Evolutionary conservation across 2,797 vertebrate species (phyloP), one percentile per base, ranked within the genome.

Genomic region (Enteromius treurensis): DNA sequence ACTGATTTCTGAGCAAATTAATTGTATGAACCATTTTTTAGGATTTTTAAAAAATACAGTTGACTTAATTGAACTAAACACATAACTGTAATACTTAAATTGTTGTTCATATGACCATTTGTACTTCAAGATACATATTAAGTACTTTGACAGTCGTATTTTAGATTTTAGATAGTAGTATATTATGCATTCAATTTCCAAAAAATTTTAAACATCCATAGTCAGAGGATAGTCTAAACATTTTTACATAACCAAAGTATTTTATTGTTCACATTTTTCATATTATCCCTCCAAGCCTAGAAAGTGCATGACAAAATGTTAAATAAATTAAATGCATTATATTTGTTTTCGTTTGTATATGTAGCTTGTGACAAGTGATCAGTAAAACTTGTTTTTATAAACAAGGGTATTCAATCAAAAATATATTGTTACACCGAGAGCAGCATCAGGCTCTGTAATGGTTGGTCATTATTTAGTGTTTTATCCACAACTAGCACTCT

Each of bases 401-500:
- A 23, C 19, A 32, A 62, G 19, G 68, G n/a, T 21, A 64, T 40
- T 81, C 29, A 65, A 40, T 76, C 53, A 45, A 45, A 76, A 65
- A 82, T 45, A 23, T 45, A 45, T 45, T 58, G 10, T 76, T 82
- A 68, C 15, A 53, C n/a, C 29, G 32, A 53, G n/a, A 21, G 32
- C 23, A 68, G 47, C 13, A 17, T 76, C 34, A 58, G 71, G 45
- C 34, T 19, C 34, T 3, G 42, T 74, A 81, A 81, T 64, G 26
- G 69, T 62, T 49, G 69, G 70, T 65, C 32, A 53, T 81, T 81
- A 75, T 81, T 60, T 74, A 37, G 45, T 4, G 23, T 82, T 67
- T 74, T 42, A 82, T 67, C 45, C 47, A 37, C 32, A 67, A 42
- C 71, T 82, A 76, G 37, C 73, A 11, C 64, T 68, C 64, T 75